Percentiles rank a stretch among this genome's conserved stretches.
Evolutionary conservation across 2,888 invertebrate species (phyloP).

Genomic region (Tetragonisca angustula): DNA sequence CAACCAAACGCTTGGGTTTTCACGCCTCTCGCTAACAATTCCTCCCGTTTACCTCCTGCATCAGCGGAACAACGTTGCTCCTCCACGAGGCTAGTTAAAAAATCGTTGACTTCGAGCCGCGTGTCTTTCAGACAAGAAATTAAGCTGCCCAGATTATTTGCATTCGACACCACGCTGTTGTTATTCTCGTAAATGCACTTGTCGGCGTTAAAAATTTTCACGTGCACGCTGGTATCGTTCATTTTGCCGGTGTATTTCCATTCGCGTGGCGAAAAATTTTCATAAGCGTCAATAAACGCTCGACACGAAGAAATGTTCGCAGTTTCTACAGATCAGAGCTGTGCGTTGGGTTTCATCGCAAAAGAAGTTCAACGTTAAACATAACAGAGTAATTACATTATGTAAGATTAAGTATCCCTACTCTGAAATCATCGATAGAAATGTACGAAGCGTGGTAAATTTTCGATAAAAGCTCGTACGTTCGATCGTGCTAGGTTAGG

Average conservation of each 20-base stretch:
- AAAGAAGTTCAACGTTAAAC: too few species aligned
- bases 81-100: constrained; percentile 75
- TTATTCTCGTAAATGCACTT: constrained; percentile 62
- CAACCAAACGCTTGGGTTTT: background rate
- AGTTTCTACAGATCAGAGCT: background rate
- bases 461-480: constrained; percentile 8
- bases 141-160: constrained; percentile 66
- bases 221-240: constrained; percentile 46
- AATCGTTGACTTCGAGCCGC: constrained; percentile 75
- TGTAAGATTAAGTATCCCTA: background rate
- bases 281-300: background rate
- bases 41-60: constrained; percentile 37
- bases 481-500: background rate
- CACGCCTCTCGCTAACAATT: background rate
- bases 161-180: constrained; percentile 12
- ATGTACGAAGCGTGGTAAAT: background rate
- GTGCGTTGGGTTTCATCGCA: background rate
- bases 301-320: constrained; percentile 4
- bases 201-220: constrained; percentile 61
- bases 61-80: constrained; percentile 32
- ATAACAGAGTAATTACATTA: background rate
- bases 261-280: constrained; percentile 33
- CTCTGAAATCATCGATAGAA: background rate
- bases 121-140: constrained; percentile 70
- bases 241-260: constrained; percentile 28